These are phyloP conservation scores for Esperia sulphurella DNA, from an alignment of 2,888 invertebrate species.

Conservation along the genomic window DNA sequence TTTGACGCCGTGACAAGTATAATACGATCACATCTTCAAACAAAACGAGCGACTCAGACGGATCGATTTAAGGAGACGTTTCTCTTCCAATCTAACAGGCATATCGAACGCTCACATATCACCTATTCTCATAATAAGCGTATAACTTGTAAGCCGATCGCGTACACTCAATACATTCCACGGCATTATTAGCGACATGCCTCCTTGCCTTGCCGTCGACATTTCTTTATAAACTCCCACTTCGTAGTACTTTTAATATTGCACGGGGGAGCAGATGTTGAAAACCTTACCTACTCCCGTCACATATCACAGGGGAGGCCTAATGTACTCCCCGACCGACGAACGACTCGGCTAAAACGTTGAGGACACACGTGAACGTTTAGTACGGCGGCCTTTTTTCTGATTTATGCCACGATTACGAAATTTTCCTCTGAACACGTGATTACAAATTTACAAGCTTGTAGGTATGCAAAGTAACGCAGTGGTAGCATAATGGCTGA, in stretches of 20 bases:
- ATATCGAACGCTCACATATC: background rate
- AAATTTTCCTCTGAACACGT: conserved; percentile 1
- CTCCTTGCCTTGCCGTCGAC: conserved; percentile 7
- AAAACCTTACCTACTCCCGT: conserved; percentile 54
- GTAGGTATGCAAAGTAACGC: background rate
- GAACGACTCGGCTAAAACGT: conserved; percentile 35
- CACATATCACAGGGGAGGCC: conserved; percentile 42
- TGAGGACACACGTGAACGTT: conserved; percentile 41
- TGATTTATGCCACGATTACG: conserved; percentile 26
- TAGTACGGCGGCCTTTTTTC: conserved; percentile 36
- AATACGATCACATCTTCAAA: too few species aligned
- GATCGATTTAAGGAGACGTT: too few species aligned
- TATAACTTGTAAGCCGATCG: conserved; percentile 9
- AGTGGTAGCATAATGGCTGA: too few species aligned
- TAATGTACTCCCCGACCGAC: conserved; percentile 35
- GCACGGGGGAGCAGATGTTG: conserved; percentile 64
- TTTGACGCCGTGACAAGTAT: too few species aligned
- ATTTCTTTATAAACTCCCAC: conserved; percentile 57
- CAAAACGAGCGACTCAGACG: too few species aligned
- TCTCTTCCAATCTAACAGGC: too few species aligned
- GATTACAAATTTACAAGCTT: background rate
- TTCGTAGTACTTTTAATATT: conserved; percentile 62
- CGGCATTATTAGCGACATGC: conserved; percentile 12
- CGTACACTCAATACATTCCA: conserved; percentile 14
- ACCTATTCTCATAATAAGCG: conserved; percentile 2